Evolutionary conservation across 1,140 invertebrate genomes (phyloP).

Genomic region (Stegodyphus dumicola): DNA sequence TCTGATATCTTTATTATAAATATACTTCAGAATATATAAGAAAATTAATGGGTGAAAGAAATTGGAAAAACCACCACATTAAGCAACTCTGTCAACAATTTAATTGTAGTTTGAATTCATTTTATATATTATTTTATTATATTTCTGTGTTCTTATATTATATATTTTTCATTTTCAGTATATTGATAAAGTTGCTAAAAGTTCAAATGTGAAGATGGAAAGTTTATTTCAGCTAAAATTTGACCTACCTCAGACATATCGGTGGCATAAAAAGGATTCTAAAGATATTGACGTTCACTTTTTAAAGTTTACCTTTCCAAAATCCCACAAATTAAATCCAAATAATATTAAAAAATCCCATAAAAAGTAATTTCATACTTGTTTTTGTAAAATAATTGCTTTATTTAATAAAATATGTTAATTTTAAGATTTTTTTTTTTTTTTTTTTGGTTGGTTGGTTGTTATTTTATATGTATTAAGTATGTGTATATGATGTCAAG

Average conservation of each 20-base stretch:
- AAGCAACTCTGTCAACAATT: background rate
- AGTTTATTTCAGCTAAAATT: background rate
- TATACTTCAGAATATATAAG: background rate
- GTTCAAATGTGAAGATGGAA: background rate
- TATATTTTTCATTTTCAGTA: background rate
- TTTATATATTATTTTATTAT: background rate
- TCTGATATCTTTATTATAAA: background rate
- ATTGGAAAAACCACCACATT: background rate
- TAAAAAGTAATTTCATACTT: too few relatives aligned
- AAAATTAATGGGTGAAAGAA: background rate
- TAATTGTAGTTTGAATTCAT: background rate
- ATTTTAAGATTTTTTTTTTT: too few relatives aligned
- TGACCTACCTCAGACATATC: background rate
- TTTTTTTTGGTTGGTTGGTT: too few relatives aligned
- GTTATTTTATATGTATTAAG: too few relatives aligned
- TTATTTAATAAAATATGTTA: too few relatives aligned
- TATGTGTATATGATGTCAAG: too few relatives aligned
- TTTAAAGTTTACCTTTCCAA: background rate
- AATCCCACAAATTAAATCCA: too few relatives aligned
- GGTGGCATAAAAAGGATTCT: background rate
- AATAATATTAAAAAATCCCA: too few relatives aligned
- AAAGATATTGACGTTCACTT: background rate
- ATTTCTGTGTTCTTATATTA: background rate
- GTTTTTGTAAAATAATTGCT: too few relatives aligned
- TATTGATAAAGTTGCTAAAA: constrained; percentile 3